Conservation (phyloP, 2,113 vertebrate species). For the Urocynchramus pylzowi region DNA sequence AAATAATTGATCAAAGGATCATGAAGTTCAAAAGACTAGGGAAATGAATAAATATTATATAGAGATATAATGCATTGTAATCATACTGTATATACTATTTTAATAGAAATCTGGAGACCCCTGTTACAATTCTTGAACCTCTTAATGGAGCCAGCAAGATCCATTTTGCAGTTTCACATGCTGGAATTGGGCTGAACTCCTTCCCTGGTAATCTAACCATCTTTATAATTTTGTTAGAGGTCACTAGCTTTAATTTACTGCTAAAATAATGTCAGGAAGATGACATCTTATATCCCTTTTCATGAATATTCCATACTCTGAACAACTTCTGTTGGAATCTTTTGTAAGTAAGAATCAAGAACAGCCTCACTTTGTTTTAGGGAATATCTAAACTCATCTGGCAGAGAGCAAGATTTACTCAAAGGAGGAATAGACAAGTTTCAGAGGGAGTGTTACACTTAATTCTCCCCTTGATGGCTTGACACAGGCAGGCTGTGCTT, state of each 20-base stretch:
- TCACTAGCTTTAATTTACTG: conserved; percentile 28
- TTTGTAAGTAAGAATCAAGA: neutral
- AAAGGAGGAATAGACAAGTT: neutral
- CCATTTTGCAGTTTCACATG: neutral
- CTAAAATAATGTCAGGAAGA: conserved; percentile 1
- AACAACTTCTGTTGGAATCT: neutral
- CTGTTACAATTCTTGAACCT: conserved; percentile 32
- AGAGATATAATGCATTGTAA: conserved; percentile 25
- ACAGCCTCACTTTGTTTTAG: neutral
- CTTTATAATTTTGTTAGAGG: neutral
- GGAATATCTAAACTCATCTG: neutral
- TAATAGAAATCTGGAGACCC: neutral
- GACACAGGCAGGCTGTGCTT: neutral
- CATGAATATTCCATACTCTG: neutral
- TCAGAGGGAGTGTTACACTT: neutral
- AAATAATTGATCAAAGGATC: conserved; percentile 54
- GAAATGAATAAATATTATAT: conserved; percentile 63
- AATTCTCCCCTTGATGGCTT: neutral
- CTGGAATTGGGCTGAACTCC: neutral
- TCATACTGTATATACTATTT: conserved; percentile 1
- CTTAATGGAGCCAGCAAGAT: neutral
- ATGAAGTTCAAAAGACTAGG: conserved; percentile 9
- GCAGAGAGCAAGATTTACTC: neutral
- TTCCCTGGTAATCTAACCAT: neutral
- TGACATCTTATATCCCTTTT: neutral